These are phyloP conservation scores for Neodiprion virginianus DNA, from an alignment of 1,140 invertebrate species.

Conservation along the genomic window DNA sequence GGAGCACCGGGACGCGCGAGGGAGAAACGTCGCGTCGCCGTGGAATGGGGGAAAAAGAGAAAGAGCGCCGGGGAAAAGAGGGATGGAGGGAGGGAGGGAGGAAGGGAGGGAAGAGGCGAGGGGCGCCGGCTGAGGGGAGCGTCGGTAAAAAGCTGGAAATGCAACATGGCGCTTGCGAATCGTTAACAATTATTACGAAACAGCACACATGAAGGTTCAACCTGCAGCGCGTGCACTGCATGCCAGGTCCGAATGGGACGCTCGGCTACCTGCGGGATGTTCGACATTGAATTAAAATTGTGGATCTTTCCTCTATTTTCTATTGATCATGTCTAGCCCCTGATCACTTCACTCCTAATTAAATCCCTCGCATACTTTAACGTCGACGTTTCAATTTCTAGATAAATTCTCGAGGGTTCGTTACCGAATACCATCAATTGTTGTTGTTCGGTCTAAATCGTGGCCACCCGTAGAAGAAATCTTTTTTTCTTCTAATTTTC, in stretches of 20 bases:
- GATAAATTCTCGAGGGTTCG: neutral
- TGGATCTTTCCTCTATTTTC: no score
- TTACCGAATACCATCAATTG: neutral
- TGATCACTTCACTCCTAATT: no score
- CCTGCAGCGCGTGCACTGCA: neutral
- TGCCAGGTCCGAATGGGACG: neutral
- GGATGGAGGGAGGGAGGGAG: neutral
- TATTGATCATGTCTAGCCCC: neutral
- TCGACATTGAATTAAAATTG: neutral
- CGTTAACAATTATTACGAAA: constrained; percentile 58
- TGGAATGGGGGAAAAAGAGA: constrained; percentile 23
- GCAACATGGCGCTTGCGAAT: constrained; percentile 57
- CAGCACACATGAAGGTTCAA: constrained; percentile 32
- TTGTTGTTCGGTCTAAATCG: neutral
- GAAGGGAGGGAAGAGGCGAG: constrained; percentile 36
- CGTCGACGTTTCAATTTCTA: neutral
- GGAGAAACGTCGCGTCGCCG: neutral
- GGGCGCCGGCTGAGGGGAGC: constrained; percentile 23
- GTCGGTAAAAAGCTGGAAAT: constrained; percentile 57
- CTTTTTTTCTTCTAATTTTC: neutral
- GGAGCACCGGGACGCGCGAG: neutral
- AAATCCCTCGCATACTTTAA: neutral
- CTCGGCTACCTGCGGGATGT: neutral
- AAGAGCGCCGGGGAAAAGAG: constrained; percentile 12
- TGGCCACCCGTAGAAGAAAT: no score